A percentile compares a stretch with the other conserved stretches of the same genome.
phyloP scores from a whole-genome alignment of 1,140 invertebrate genomes.

The Dreissena polymorpha region DNA sequence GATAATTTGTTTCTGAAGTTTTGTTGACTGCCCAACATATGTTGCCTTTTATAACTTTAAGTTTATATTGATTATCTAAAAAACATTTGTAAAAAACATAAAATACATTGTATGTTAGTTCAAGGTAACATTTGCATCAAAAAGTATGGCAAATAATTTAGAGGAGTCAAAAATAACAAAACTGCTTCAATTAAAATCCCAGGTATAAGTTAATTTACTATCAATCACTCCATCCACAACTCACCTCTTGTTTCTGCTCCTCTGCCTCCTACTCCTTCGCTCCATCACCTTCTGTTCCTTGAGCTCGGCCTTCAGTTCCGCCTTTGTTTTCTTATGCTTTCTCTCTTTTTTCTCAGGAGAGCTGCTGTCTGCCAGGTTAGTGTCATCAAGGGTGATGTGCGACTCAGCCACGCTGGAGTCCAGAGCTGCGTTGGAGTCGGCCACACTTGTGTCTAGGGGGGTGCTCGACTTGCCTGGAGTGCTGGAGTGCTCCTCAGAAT shows the following conservation, averaged over 20 bases:
- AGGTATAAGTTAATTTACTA: no score
- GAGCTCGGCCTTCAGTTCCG: constrained; percentile 76
- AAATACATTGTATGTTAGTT: no score
- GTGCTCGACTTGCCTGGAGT: constrained; percentile 26
- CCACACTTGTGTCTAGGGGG: constrained; percentile 30
- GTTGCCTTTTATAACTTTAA: no score
- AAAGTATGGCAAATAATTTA: no score
- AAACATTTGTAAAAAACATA: no score
- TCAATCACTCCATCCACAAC: neutral
- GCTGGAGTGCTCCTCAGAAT: constrained; percentile 22
- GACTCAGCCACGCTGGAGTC: constrained; percentile 25
- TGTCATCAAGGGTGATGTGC: constrained; percentile 4
- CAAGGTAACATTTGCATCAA: no score
- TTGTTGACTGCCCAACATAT: no score
- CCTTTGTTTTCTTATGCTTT: constrained; percentile 71
- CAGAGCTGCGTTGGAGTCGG: constrained; percentile 14
- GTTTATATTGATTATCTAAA: no score
- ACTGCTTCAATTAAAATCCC: no score
- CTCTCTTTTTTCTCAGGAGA: constrained; percentile 62
- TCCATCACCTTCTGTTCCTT: constrained; percentile 77
- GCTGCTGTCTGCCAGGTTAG: constrained; percentile 6
- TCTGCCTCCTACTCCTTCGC: constrained; percentile 72
- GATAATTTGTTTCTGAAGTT: no score
- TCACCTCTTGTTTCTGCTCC: constrained; percentile 73
- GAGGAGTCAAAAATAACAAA: no score